Percentiles rank a stretch among this genome's conserved stretches.
These are phyloP conservation scores for Heliconius congener DNA, from an alignment of 1,140 invertebrate genomes.

Conservation along the genomic window DNA sequence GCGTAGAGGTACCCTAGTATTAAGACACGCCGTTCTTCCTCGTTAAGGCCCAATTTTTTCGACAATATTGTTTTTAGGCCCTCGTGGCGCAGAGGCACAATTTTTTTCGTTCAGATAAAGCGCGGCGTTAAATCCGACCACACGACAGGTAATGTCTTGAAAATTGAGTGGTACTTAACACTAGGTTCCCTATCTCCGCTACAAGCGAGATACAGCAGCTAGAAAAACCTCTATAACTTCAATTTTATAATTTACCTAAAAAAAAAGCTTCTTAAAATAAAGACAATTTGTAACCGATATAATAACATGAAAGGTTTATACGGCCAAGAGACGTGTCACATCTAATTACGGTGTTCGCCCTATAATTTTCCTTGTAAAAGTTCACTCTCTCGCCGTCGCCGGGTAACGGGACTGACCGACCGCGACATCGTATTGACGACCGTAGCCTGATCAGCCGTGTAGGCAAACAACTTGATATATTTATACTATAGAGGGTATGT, in stretches of 20 bases:
- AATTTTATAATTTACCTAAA: background rate
- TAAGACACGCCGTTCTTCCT: no score
- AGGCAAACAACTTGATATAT: background rate
- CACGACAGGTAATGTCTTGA: no score
- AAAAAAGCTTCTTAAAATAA: background rate
- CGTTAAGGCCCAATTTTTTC: no score
- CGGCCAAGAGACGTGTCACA: background rate
- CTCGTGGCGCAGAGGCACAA: no score
- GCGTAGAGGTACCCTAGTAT: no score
- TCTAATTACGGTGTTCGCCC: background rate
- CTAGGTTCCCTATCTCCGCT: no score
- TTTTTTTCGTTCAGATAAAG: no score
- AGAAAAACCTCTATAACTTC: background rate
- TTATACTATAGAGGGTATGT: background rate
- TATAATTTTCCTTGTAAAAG: slow-evolving; percentile 19
- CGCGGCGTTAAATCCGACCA: no score
- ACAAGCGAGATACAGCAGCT: no score
- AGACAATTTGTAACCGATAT: background rate
- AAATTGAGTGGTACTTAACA: no score
- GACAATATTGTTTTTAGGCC: no score
- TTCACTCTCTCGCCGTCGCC: slow-evolving; percentile 38
- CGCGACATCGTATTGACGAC: slow-evolving; percentile 46
- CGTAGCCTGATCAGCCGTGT: slow-evolving; percentile 33
- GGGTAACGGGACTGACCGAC: slow-evolving; percentile 42
- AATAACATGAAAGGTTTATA: background rate